Percentiles rank a stretch among this genome's conserved stretches.
Evolutionary conservation across 1,140 invertebrate genomes (phyloP).

Genomic region (Parapsyche elsis): DNA sequence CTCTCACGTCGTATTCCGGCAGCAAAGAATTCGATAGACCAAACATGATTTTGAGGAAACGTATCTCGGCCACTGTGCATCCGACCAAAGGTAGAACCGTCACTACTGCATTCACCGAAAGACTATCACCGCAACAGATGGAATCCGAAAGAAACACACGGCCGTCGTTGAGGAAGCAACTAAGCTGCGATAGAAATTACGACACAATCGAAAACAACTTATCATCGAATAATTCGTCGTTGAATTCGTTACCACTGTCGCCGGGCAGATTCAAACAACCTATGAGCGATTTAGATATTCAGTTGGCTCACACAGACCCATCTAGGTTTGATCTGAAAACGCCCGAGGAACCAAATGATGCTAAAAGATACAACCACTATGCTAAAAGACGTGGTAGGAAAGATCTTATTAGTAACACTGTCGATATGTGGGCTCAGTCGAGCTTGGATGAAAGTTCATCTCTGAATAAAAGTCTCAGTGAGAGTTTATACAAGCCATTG

Average conservation of each 20-base stretch:
- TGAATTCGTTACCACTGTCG: constrained; percentile 49
- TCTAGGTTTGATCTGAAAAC: constrained; percentile 43
- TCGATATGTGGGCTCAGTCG: constrained; percentile 69
- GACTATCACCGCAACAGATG: constrained; percentile 23
- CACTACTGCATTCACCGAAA: constrained; percentile 46
- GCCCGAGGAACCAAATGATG: not conserved
- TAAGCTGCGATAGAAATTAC: constrained; percentile 50
- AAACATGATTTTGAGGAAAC: constrained; percentile 52
- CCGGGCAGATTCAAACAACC: constrained; percentile 46
- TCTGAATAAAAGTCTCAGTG: constrained; percentile 47
- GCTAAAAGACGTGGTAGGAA: constrained; percentile 58
- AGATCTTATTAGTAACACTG: constrained; percentile 71
- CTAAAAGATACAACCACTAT: constrained; percentile 52
- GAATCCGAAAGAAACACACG: constrained; percentile 38
- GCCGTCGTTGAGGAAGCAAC: constrained; percentile 32
- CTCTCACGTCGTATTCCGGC: constrained; percentile 32
- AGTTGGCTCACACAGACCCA: constrained; percentile 56
- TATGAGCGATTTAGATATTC: constrained; percentile 65
- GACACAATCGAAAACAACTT: constrained; percentile 53
- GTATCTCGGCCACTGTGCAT: constrained; percentile 53
- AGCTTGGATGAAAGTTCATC: constrained; percentile 44
- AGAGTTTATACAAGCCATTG: constrained; percentile 70
- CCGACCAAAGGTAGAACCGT: constrained; percentile 49
- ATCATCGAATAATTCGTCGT: constrained; percentile 52
- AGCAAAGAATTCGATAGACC: constrained; percentile 43